Base-by-base conservation (phyloP, 2,888 invertebrate genomes). In the Orthosia gracilis region DNA sequence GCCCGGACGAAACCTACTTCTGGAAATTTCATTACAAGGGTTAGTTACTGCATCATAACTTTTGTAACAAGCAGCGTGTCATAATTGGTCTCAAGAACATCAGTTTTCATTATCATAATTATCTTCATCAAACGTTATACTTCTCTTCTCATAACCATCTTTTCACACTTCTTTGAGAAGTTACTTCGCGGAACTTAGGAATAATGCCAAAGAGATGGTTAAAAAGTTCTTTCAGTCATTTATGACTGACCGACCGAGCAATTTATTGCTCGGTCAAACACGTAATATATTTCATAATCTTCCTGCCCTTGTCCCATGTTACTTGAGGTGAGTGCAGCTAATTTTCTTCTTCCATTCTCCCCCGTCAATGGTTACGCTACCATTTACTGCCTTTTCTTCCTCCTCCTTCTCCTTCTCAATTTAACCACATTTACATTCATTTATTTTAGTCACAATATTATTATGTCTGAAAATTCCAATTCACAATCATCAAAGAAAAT, bases 161-260 rank as follows among this genome's bases (percentile, higher is more conserved):
- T 23, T 55, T 26, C 61, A 69, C 55, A 52, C 59, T 62, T 63
- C n/a, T 68, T 45, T 7, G 23, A 40, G 31, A 69, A 64, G 40
- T 70, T 63, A 58, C 13, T 59, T 23, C 3, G 45, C 13, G 13
- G 40, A 73, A 76, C 58, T 82, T 63, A 31, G 55, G 45, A 70
- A 31, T 58, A 74, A 69, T 76, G 69, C 67, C 18, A 26, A n/a
- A 21, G 21, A 21, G 15, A 61, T 18, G 18, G 62, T 23, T 55
- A 21, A 18, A 63, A 52, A 1, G n/a, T 40, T 40, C 4, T 3
- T 45, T 2, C 12, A 52, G 21, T 26, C 26, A n/a, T 31, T 31
- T 31, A 31, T 31, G 5, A 31, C 1, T 31, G 31, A 31, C 7
- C 31, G 31, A 31, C 7, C 7, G 31, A 31, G 31, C 31, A 31